Evolutionary conservation across 2,888 invertebrate genomes (phyloP), one percentile per base, ranked within the genome.

Genomic region (Masnerella sp.): DNA sequence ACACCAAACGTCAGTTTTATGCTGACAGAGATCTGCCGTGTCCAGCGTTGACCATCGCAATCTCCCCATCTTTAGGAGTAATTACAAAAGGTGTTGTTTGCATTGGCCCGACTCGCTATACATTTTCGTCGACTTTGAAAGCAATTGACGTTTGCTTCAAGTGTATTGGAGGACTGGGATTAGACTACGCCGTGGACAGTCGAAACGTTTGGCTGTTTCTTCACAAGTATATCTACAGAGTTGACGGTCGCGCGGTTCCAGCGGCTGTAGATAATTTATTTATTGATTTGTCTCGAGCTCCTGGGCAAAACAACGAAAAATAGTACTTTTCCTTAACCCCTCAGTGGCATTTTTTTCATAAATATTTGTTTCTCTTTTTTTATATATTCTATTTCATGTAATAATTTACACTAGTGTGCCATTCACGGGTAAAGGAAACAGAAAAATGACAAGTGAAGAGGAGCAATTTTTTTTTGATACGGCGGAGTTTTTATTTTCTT

Each of bases 101-200:
- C 15, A 45, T 45, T 15, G 28, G 15, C 28, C 11, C 12, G 14
- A 28, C 45, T n/a, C 28, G 28, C 2, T 45, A 45, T 14, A n/a
- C 14, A 15, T 45, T 45, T 28, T 4, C 9, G 15, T 45, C 45
- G 2, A 14, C 45, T 14, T 9, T 45, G n/a, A 45, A 45, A 20
- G 28, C 45, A 9, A 28, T 45, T 28, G 28, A 45, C 14, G 45
- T 45, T 25, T 45, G 45, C 28, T 45, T 45, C 15, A 45, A 45
- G 15, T 45, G 28, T 14, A 45, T 45, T 11, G 28, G 12, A 14
- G 28, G 45, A 28, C 15, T 45, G 15, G 28, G 11, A 14, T 28
- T 45, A 14, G 14, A 45, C 15, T 45, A 28, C 28, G 28, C 43
- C 4, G 45, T 45, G 9, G 45, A 45, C 15, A 45, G 45, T 14